These are phyloP conservation scores for Clanis bilineata DNA, from an alignment of 2,888 invertebrate species.

Conservation along the genomic window DNA sequence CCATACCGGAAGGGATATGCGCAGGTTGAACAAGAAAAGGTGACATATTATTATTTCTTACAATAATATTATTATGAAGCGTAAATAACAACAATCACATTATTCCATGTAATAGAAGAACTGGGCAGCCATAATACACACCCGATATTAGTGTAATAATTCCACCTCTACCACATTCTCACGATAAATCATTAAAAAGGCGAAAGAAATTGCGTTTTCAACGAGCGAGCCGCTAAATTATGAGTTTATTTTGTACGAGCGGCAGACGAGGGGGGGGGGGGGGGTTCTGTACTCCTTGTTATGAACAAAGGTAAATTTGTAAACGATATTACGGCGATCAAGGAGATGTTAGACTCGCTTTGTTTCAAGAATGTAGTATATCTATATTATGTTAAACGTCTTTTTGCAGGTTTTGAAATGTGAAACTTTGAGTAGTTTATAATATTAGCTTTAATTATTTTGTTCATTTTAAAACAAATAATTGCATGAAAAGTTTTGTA, in stretches of 20 bases:
- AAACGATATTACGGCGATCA: background rate
- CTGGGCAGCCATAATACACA: background rate
- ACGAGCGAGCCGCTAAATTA: conserved; percentile 12
- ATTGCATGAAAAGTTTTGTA: too few species aligned
- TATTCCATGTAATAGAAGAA: background rate
- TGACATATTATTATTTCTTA: too few species aligned
- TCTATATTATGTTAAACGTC: background rate
- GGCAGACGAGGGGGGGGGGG: background rate
- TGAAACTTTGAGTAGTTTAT: too few species aligned
- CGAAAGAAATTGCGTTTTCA: conserved; percentile 13
- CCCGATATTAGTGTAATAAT: background rate
- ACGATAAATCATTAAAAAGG: conserved; percentile 8
- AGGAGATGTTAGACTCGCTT: background rate
- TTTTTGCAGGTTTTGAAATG: background rate
- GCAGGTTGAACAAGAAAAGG: too few species aligned
- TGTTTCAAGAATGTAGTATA: background rate
- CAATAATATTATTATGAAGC: background rate
- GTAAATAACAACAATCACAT: too few species aligned
- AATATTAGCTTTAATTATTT: too few species aligned
- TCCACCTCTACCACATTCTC: background rate
- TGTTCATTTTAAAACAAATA: too few species aligned
- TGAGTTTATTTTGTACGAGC: conserved; percentile 10
- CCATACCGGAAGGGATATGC: too few species aligned
- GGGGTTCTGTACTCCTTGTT: background rate
- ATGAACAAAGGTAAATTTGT: conserved; percentile 6